These are phyloP conservation scores for Procavia capensis DNA, from an alignment of 2,113 vertebrate species.

Conservation along the genomic window DNA sequence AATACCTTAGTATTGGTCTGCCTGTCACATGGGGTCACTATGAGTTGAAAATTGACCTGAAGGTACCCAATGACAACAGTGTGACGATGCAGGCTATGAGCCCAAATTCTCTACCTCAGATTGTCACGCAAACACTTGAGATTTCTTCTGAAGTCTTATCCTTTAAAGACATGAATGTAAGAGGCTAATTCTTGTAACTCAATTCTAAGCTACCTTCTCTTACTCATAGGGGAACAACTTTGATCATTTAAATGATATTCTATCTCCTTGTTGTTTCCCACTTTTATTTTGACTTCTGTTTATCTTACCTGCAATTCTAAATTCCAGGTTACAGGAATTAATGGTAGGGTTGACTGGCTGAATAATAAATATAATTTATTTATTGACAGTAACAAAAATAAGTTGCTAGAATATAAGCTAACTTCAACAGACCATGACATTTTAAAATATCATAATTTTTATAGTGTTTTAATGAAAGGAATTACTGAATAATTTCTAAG, in stretches of 20 bases:
- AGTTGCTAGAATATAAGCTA: neutral
- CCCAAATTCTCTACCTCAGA: neutral
- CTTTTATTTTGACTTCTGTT: slow-evolving; percentile 27
- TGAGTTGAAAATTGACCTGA: neutral
- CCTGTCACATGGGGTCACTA: too few relatives aligned
- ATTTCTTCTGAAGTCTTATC: slow-evolving; percentile 22
- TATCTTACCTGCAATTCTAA: neutral
- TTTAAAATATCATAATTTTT: slow-evolving; percentile 9
- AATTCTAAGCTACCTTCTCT: slow-evolving; percentile 18
- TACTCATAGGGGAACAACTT: neutral
- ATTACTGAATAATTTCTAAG: slow-evolving; percentile 27
- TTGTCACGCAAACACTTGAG: slow-evolving; percentile 33
- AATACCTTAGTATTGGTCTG: too few relatives aligned
- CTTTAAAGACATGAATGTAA: slow-evolving; percentile 49
- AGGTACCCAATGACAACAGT: neutral
- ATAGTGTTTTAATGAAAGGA: slow-evolving; percentile 28
- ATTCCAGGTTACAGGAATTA: neutral
- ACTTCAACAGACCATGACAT: neutral
- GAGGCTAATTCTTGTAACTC: slow-evolving; percentile 41
- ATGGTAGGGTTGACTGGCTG: neutral
- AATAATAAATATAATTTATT: slow-evolving; percentile 19
- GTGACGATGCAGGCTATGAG: neutral
- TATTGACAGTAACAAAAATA: neutral
- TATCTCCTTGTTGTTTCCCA: slow-evolving; percentile 10
- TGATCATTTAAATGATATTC: neutral